phyloP scores from a whole-genome alignment of 2,113 vertebrate genomes.

The Sceloporus undulatus region DNA sequence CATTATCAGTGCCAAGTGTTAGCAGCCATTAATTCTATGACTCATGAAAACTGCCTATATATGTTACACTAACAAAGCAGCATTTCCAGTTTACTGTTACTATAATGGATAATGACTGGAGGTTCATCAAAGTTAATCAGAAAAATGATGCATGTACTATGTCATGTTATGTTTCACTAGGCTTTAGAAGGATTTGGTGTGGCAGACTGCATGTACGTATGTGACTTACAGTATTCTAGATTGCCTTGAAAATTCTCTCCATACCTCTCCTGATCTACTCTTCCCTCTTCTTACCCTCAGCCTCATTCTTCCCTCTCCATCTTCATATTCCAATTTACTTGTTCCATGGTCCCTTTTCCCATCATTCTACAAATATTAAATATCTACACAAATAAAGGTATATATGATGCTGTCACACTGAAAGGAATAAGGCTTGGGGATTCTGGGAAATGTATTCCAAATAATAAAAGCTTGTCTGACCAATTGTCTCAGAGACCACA shows the following conservation, averaged over 20 bases:
- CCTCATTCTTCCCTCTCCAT: no score
- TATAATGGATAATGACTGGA: slow-evolving; percentile 71
- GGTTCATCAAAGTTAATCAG: slow-evolving; percentile 76
- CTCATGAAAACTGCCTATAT: slow-evolving; percentile 68
- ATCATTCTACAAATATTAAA: neutral
- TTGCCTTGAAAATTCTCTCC: slow-evolving; percentile 19
- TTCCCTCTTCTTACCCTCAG: no score
- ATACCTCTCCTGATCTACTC: no score
- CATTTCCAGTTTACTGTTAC: slow-evolving; percentile 72
- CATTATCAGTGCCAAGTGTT: slow-evolving; percentile 71
- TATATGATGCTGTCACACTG: no score
- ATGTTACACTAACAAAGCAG: slow-evolving; percentile 74
- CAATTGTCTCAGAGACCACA: neutral
- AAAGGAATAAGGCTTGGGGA: no score
- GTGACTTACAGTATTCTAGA: slow-evolving; percentile 65
- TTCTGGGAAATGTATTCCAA: neutral
- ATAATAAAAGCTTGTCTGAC: neutral
- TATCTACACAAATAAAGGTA: neutral
- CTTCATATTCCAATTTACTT: no score
- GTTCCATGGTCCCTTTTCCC: no score
- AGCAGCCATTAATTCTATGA: slow-evolving; percentile 72
- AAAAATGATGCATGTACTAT: slow-evolving; percentile 74
- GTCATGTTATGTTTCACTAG: slow-evolving; percentile 63
- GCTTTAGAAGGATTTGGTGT: slow-evolving; percentile 66
- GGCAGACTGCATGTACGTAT: slow-evolving; percentile 59